Evolutionary conservation across 1,140 invertebrate species (phyloP), one percentile per base, ranked within the genome.

Genomic region (Hylaeus volcanicus): DNA sequence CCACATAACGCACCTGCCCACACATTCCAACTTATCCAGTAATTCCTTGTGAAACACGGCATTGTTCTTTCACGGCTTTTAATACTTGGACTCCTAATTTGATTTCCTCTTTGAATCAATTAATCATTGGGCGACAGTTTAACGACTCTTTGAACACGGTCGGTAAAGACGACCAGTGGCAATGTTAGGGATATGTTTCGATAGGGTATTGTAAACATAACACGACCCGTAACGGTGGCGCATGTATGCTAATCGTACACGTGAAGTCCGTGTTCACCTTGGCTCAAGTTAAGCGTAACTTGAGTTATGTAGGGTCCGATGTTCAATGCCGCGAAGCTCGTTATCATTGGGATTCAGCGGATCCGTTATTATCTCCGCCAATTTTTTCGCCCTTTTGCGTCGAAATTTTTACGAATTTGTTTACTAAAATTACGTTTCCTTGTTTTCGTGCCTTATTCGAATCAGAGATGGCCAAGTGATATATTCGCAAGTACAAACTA

Each of bases 301-400:
- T 41, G 60, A 70, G 73, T 61, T 66, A 74, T 45, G 51, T 51
- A 66, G 72, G 76, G 80, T 82, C 80, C 83, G 60, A 86, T 71
- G 82, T 82, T 86, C 86, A 86, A 73, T 86, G 86, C 66, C 66
- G 55, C 58, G 37, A 86, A 79, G 79, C 72, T 80, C 55, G 60
- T 82, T 70, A 84, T 82, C 63, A 82, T 26, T 9, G 41, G 1
- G 8, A 26, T 26, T 26, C 26, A 26, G 26, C 26, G 26, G 26
- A 26, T 26, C 26, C 26, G 26, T 26, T 26, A 26, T 26, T 26
- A 26, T 26, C 61, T 74, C 15, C 64, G 1, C 1, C 6, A 8
- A 61, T 3, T n/a, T 2, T 1, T 60, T 65, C 39, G 26, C 26
- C 15, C 45, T 26, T 26, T 26, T 26, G 26, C 26, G 26, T 26